phyloP scores from a whole-genome alignment of 2,797 vertebrate genomes.

The Sphaeramia orbicularis region DNA sequence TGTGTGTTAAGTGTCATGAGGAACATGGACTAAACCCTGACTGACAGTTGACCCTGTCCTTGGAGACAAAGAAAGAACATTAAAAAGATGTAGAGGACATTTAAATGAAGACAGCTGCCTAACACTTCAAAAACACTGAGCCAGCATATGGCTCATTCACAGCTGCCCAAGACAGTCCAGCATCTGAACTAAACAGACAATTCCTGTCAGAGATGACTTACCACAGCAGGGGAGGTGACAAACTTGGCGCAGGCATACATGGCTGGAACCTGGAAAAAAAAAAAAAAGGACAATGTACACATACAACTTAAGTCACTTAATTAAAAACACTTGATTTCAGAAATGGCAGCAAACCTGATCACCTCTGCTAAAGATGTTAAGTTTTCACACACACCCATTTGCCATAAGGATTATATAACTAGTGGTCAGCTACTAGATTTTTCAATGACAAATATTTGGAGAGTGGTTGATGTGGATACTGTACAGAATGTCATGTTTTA shows the following conservation, averaged over 20 bases:
- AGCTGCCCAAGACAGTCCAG: not conserved
- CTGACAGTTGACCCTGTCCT: conserved; percentile 1
- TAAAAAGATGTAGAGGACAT: not conserved
- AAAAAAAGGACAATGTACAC: not conserved
- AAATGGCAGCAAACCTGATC: too few relatives aligned
- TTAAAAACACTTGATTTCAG: too few relatives aligned
- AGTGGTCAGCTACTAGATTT: too few relatives aligned
- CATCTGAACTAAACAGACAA: not conserved
- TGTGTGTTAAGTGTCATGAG: not conserved
- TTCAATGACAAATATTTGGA: too few relatives aligned
- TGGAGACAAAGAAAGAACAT: not conserved
- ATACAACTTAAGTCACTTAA: not conserved
- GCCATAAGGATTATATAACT: too few relatives aligned
- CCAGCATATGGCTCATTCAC: not conserved
- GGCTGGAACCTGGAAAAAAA: conserved; percentile 73
- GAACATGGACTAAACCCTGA: conserved; percentile 1
- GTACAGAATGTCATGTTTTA: too few relatives aligned
- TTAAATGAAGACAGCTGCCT: not conserved
- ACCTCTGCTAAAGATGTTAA: too few relatives aligned
- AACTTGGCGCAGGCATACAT: conserved; percentile 88
- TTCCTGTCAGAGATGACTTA: conserved; percentile 55
- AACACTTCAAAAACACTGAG: not conserved
- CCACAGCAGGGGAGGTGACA: conserved; percentile 84
- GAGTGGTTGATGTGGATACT: too few relatives aligned
- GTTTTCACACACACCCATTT: too few relatives aligned